Evolutionary conservation across 2,113 vertebrate genomes (phyloP).

Genomic region (Nerophis ophidion): DNA sequence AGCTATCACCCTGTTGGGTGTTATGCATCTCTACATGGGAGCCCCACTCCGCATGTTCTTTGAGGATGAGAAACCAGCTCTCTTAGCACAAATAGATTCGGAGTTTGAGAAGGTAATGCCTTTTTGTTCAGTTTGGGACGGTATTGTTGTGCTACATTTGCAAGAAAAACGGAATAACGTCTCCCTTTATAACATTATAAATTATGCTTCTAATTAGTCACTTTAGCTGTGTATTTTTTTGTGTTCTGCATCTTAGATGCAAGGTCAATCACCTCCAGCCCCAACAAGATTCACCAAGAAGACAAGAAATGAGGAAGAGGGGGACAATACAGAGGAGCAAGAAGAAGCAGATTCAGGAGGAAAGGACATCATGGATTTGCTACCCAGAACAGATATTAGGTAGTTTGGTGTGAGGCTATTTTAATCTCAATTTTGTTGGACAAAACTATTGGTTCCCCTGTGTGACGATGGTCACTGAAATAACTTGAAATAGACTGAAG

Average conservation of each 20-base stretch:
- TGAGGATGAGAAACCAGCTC: constrained; percentile 95
- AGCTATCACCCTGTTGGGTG: constrained; percentile 88
- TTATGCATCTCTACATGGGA: constrained; percentile 95
- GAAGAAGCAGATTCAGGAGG: constrained; percentile 79
- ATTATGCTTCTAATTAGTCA: not conserved
- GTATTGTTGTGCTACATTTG: not conserved
- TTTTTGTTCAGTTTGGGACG: not conserved
- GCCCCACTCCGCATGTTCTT: constrained; percentile 94
- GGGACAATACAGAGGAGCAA: constrained; percentile 77
- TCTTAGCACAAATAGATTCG: constrained; percentile 90
- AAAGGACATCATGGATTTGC: constrained; percentile 85
- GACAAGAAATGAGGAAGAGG: constrained; percentile 56
- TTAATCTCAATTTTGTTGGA: too few species aligned
- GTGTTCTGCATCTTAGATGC: constrained; percentile 72
- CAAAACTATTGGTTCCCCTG: too few species aligned
- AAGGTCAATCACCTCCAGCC: constrained; percentile 84
- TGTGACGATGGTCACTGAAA: too few species aligned
- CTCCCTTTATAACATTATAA: too few species aligned
- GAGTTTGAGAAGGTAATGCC: constrained; percentile 91
- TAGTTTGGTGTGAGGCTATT: constrained; percentile 31
- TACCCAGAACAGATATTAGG: constrained; percentile 90
- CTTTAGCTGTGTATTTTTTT: not conserved
- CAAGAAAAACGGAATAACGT: not conserved
- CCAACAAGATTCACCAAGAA: constrained; percentile 76
- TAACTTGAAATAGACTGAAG: too few species aligned